Evolutionary conservation across 2,797 vertebrate species (phyloP), one percentile per base, ranked within the genome.

Genomic region (Acipenser transmontanus): DNA sequence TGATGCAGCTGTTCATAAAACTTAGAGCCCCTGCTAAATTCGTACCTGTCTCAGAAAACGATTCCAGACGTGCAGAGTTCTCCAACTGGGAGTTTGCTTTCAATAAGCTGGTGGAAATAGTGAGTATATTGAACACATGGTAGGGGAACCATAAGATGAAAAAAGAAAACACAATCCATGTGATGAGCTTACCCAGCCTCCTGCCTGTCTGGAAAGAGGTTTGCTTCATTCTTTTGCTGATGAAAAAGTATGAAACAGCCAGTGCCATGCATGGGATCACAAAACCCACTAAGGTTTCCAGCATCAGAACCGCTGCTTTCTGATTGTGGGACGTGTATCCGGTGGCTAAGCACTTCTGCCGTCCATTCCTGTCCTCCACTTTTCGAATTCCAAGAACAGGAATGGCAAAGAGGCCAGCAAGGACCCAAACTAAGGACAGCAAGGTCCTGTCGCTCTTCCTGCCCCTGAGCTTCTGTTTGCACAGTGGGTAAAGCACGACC

Each of bases 351-450:
- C 77, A 76, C 1, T 47, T 14, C 7, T 49, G 8, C 1, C 0
- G 1, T 17, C 50, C 13, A 1, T 69, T 3, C 8, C 54, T 56
- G 1, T 47, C 64, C 6, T 13, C 1, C 1, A 47, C 72, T 49
- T 70, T 51, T 56, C 51, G 51, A 63, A 63, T 64, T 71, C 63
- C 62, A 72, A 68, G 66, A 54, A 72, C 52, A n/a, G 6, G 12
- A 62, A 73, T 65, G 70, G 74, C 75, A 61, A 78, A 77, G 74
- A 74, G 63, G 14, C 60, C 47, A 66, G 64, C 65, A 52, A 71
- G 70, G 67, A 67, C 70, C 77, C 70, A 73, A 78, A 80, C 73
- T 80, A 65, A 75, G 78, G 75, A 72, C 75, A 78, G 74, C 20
- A 75, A 69, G 78, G 77, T 49, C 8, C 49, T 73, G 50, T 75